A percentile compares a stretch with the other conserved stretches of the same genome.
Conservation (phyloP, 2,888 invertebrate genomes). For the Melanophora roralis region DNA sequence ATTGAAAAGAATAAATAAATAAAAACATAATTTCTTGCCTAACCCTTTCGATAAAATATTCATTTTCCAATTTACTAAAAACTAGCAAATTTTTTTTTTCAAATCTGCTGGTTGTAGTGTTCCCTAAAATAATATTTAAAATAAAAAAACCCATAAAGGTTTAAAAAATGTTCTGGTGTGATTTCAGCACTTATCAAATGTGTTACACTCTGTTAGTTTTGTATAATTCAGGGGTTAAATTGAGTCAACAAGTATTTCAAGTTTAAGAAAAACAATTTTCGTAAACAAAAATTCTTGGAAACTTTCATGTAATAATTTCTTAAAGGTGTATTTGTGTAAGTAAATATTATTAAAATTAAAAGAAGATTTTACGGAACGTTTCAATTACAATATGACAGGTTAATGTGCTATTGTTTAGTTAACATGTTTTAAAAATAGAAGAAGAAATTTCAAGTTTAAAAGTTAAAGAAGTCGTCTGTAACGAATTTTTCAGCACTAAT, state of each 20-base stretch:
- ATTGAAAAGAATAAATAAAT: too few species aligned
- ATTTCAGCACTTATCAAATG: conserved; percentile 25
- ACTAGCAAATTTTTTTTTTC: not conserved
- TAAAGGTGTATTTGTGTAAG: too few species aligned
- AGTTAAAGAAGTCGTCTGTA: too few species aligned
- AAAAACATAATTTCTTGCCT: not conserved
- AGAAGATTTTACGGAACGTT: conserved; percentile 1
- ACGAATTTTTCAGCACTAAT: too few species aligned
- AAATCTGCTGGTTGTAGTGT: conserved; percentile 15
- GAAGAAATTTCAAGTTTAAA: too few species aligned
- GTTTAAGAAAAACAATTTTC: not conserved
- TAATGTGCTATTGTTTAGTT: conserved; percentile 18
- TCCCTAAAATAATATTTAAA: conserved; percentile 8
- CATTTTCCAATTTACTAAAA: not conserved
- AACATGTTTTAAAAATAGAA: too few species aligned
- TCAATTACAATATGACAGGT: not conserved
- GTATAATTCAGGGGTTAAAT: conserved; percentile 31
- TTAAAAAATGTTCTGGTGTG: not conserved
- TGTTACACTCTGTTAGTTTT: conserved; percentile 55
- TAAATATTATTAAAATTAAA: not conserved
- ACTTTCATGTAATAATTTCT: not conserved
- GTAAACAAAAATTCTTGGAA: conserved; percentile 34
- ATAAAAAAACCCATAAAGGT: not conserved
- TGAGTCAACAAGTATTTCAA: conserved; percentile 22
- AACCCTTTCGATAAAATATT: not conserved